Conservation (phyloP, 2,113 vertebrate genomes). For the Deroptyus accipitrinus region DNA sequence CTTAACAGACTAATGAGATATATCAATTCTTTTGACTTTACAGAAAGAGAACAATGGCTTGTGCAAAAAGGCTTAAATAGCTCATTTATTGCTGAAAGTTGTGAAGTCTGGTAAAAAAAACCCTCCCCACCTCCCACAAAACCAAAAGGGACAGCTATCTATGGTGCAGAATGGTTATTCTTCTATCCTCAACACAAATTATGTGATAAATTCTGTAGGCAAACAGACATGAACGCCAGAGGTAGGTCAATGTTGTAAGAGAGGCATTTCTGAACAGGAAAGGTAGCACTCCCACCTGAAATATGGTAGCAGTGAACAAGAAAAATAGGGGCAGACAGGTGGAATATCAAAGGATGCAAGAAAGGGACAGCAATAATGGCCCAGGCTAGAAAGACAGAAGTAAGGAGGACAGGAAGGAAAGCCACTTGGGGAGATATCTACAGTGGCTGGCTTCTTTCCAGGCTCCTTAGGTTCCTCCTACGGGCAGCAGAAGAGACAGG, state of each 20-base stretch:
- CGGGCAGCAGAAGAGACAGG: background rate
- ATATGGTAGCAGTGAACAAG: background rate
- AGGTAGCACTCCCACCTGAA: background rate
- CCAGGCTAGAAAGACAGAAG: background rate
- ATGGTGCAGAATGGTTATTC: background rate
- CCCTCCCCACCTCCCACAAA: background rate
- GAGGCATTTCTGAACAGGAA: background rate
- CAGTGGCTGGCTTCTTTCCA: background rate
- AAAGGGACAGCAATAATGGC: background rate
- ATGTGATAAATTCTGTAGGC: background rate
- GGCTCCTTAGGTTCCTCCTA: background rate
- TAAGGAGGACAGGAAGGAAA: background rate
- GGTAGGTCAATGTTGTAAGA: background rate
- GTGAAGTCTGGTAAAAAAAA: background rate
- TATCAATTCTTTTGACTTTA: constrained; percentile 19
- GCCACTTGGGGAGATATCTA: background rate
- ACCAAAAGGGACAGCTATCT: background rate
- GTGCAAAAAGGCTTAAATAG: constrained; percentile 2
- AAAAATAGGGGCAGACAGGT: background rate
- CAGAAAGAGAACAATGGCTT: background rate
- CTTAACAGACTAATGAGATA: constrained; percentile 47
- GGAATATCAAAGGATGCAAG: background rate
- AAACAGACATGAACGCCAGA: background rate
- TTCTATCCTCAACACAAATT: background rate
- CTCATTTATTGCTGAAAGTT: background rate